phyloP scores from a whole-genome alignment of 1,140 invertebrate species.

The Bombyx mori region DNA sequence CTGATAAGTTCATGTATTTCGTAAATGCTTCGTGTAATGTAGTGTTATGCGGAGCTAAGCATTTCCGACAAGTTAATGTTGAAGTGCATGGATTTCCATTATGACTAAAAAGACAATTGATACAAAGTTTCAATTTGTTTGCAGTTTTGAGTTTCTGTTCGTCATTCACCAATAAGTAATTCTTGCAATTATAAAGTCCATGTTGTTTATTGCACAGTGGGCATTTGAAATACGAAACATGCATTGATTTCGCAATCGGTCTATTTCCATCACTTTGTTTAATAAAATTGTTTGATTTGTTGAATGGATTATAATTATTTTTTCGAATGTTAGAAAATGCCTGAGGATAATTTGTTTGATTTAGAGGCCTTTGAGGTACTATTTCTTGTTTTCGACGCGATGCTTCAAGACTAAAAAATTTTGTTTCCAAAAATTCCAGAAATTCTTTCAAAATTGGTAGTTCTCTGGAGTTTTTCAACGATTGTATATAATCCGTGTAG shows the following conservation, averaged over 20 bases:
- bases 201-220: no score
- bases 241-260: no score
- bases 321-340: no score
- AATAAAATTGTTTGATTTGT: no score
- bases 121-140: constrained; percentile 12
- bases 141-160: constrained; percentile 3
- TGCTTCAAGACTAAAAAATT: constrained; percentile 20
- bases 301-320: no score
- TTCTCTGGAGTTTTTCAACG: constrained; percentile 16
- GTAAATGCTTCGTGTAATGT: constrained; percentile 16
- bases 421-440: constrained; percentile 21
- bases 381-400: constrained; percentile 3
- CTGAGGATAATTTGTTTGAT: no score
- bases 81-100: constrained; percentile 13
- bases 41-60: constrained; percentile 15
- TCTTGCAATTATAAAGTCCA: no score
- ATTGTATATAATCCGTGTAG: constrained; percentile 17
- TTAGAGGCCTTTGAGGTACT: no score
- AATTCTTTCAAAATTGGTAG: constrained; percentile 15
- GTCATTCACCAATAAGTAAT: neutral
- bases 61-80: constrained; percentile 16
- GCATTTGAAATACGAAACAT: no score
- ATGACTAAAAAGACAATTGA: constrained; percentile 15
- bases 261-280: no score
- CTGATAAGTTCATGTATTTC: no score